These are phyloP conservation scores for Hetaerina americana DNA, from an alignment of 1,140 invertebrate species.

Conservation along the genomic window DNA sequence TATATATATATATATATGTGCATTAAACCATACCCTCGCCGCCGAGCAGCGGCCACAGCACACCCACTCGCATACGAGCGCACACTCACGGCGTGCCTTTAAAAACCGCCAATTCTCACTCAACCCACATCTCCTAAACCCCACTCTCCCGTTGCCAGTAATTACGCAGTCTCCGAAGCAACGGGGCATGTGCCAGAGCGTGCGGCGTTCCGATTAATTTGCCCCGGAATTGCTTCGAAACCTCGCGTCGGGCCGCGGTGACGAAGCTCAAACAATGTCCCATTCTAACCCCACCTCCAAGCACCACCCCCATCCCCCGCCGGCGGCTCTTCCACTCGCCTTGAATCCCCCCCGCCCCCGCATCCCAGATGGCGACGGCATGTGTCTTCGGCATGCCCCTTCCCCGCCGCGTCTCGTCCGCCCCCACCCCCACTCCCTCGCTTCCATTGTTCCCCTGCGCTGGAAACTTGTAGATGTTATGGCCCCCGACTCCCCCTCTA, in stretches of 20 bases:
- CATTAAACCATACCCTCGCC: no score
- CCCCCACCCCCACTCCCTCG: not conserved
- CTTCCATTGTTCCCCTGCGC: not conserved
- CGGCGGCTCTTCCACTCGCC: no score
- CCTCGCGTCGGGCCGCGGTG: not conserved
- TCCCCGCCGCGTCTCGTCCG: no score
- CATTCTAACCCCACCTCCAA: not conserved
- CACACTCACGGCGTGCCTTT: no score
- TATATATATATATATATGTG: no score
- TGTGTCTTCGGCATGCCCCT: no score
- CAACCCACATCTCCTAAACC: no score
- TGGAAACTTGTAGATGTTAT: not conserved
- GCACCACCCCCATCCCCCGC: not conserved
- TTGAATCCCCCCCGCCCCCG: no score
- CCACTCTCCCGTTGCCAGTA: not conserved
- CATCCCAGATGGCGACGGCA: no score
- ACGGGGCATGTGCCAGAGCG: not conserved
- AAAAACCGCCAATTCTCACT: no score
- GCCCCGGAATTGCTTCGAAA: not conserved
- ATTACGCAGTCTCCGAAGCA: not conserved
- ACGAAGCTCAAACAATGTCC: not conserved
- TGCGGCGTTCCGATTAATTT: not conserved
- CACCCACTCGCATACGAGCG: no score
- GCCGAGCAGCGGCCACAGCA: no score
- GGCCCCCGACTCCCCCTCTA: not conserved